These are phyloP conservation scores for Erythrolamprus reginae DNA, from an alignment of 2,113 vertebrate species.

Conservation along the genomic window DNA sequence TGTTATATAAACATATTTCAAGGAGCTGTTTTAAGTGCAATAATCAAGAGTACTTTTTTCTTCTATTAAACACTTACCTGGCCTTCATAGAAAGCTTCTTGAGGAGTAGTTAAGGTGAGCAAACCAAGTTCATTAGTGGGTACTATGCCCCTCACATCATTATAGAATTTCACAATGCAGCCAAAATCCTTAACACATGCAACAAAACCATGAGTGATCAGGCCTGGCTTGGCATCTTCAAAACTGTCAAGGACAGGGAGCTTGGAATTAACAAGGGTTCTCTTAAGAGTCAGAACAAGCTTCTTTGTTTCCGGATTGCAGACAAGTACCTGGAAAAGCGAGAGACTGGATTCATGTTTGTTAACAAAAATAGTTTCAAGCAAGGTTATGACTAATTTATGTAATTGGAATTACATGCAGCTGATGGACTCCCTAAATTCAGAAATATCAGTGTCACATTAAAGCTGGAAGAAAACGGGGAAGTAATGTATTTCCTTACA, in stretches of 20 bases:
- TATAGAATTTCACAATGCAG: constrained; percentile 91
- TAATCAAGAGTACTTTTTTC: not conserved
- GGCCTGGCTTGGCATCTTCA: constrained; percentile 73
- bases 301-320: constrained; percentile 73
- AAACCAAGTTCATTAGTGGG: constrained; percentile 77
- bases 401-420: not conserved
- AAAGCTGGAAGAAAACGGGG: not conserved
- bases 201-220: constrained; percentile 83
- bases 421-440: not conserved
- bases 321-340: constrained; percentile 77
- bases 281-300: constrained; percentile 85
- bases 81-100: constrained; percentile 80
- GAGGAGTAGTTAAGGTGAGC: constrained; percentile 66
- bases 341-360: not conserved
- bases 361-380: not conserved
- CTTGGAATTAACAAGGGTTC: constrained; percentile 77
- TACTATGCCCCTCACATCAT: constrained; percentile 84
- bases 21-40: not conserved
- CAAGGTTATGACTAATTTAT: not conserved
- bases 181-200: constrained; percentile 80
- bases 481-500: not conserved
- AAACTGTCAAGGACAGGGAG: constrained; percentile 79
- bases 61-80: constrained; percentile 74
- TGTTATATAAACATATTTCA: not conserved
- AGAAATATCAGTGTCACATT: not conserved